Evolutionary conservation across 1,140 invertebrate genomes (phyloP), one percentile per base, ranked within the genome.

Genomic region (Drosophila subpulchrella): DNA sequence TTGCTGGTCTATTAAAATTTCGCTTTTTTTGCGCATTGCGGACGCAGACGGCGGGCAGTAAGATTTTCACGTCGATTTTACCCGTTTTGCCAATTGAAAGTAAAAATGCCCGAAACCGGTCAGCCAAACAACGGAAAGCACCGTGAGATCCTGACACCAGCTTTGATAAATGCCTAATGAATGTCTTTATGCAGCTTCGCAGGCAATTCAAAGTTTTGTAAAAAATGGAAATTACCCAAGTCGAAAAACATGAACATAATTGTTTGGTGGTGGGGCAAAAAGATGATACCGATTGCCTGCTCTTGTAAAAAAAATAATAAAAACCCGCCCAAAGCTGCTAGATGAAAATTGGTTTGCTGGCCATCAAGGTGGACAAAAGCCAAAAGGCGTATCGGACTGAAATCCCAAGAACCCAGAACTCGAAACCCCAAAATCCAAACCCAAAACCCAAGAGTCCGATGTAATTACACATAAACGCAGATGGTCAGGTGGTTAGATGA

Each of bases 31-130:
- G 36, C 51, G n/a, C 47, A 38, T 20, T 30, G 66, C 65, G 78
- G 71, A 71, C 32, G 39, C 60, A 74, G 70, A 72, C 53, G 47
- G 30, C 44, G 63, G 46, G 48, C 44, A 27, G 70, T 59, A 32
- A 58, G 68, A 85, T 85, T 81, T 85, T 78, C 83, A 59, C 51
- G 74, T 83, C 70, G 68, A 63, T 58, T 81, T 81, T 79, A 61
- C 61, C 66, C 47, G 61, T 61, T 67, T 67, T 55, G 57, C 50
- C 81, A 73, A 84, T 89, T 67, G 83, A 88, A 88, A 88, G 83
- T 88, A 88, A 88, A 86, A 86, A 77, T 83, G 61, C 30, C 75
- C 65, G 53, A 82, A 81, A 75, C 81, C 72, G 77, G 82, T 86
- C 66, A 82, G 62, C 13, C 32, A 12, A 67, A 65, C 30, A 56